phyloP scores from a whole-genome alignment of 1,140 invertebrate species.

The Drosophila pallidifrons region DNA sequence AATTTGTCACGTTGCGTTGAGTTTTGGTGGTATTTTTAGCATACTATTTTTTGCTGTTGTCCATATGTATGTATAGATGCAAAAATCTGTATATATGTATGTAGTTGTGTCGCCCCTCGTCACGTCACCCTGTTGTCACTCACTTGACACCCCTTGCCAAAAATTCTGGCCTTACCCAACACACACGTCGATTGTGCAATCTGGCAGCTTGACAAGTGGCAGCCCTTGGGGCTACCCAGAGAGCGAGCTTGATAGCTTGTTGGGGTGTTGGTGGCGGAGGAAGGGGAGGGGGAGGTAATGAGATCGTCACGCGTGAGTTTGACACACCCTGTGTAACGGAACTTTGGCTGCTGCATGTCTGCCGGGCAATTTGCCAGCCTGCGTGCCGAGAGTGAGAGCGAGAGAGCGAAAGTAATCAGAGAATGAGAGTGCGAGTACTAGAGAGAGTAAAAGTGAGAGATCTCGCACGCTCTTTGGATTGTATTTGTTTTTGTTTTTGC shows the following conservation, averaged over 20 bases:
- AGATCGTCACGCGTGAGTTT: conserved; percentile 2
- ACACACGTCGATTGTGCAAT: conserved; percentile 64
- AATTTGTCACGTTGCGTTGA: conserved; percentile 12
- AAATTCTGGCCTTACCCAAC: conserved; percentile 74
- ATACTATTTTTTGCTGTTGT: no score
- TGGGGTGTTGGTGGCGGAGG: background rate
- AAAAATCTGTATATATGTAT: conserved; percentile 7
- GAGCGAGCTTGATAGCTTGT: background rate
- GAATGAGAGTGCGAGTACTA: background rate
- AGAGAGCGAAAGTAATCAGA: background rate
- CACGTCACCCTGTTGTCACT: background rate
- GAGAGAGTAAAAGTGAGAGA: conserved; percentile 11
- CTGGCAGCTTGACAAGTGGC: conserved; percentile 72
- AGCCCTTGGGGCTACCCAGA: conserved; percentile 43
- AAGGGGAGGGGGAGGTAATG: background rate
- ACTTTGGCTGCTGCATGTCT: conserved; percentile 72
- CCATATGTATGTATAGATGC: conserved; percentile 14
- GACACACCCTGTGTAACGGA: conserved; percentile 65
- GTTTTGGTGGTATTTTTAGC: conserved; percentile 24
- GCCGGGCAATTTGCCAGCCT: conserved; percentile 58
- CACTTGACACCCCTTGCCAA: conserved; percentile 1
- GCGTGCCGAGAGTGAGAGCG: conserved; percentile 17
- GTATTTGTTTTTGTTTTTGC: conserved; percentile 18
- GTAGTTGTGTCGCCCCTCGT: background rate
- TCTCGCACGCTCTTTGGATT: conserved; percentile 25